These are phyloP conservation scores for Aromia moschata DNA, from an alignment of 2,888 invertebrate genomes.

Conservation along the genomic window DNA sequence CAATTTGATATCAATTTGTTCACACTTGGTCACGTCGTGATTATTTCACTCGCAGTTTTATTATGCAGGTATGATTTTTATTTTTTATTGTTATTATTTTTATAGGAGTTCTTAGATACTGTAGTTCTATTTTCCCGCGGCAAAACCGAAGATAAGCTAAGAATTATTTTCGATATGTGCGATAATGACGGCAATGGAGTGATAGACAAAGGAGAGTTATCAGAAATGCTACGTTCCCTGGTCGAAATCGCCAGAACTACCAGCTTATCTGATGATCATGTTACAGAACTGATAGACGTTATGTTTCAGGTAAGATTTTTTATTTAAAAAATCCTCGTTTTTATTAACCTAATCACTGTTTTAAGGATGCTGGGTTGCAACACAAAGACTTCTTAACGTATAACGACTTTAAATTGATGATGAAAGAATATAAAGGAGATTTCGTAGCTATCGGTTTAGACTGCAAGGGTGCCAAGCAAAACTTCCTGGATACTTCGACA, in stretches of 20 bases:
- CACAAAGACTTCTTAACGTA: conserved; percentile 91
- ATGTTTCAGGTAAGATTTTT: conserved; percentile 79
- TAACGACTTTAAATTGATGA: conserved; percentile 92
- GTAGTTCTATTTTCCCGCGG: conserved; percentile 92
- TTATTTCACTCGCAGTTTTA: too few species aligned
- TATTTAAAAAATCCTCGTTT: neutral
- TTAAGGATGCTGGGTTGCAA: conserved; percentile 85
- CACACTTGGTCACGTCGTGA: too few species aligned
- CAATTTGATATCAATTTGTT: too few species aligned
- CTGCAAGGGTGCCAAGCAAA: conserved; percentile 95
- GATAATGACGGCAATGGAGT: conserved; percentile 94
- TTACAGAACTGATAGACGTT: conserved; percentile 91
- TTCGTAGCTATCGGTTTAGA: conserved; percentile 94
- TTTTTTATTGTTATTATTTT: conserved; percentile 32
- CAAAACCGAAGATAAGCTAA: conserved; percentile 90
- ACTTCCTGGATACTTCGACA: conserved; percentile 92
- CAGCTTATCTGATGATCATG: conserved; percentile 88
- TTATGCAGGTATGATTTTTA: too few species aligned
- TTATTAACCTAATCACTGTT: conserved; percentile 28
- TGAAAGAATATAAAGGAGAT: conserved; percentile 96
- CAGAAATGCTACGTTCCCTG: conserved; percentile 90
- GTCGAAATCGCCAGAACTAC: conserved; percentile 94
- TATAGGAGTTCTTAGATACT: conserved; percentile 90
- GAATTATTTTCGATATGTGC: conserved; percentile 97
- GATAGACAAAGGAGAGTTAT: conserved; percentile 92